phyloP scores from a whole-genome alignment of 2,113 vertebrate species.

The Tragelaphus buxtoni region DNA sequence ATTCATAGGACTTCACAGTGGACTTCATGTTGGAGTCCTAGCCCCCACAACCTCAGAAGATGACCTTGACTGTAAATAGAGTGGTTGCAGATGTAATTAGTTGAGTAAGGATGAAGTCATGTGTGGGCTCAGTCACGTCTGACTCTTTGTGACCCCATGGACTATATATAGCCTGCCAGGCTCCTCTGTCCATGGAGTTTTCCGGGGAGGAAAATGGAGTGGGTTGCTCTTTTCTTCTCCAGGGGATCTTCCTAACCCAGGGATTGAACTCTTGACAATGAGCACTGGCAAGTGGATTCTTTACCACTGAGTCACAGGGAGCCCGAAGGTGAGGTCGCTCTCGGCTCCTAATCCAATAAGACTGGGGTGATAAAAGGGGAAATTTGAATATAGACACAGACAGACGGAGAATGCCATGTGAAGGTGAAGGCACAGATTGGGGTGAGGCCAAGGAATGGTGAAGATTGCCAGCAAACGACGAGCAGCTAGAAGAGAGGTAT shows the following conservation, averaged over 20 bases:
- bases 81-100: background rate
- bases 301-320: background rate
- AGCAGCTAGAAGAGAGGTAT: background rate
- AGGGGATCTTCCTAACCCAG: background rate
- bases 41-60: background rate
- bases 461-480: background rate
- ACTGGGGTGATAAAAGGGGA: background rate
- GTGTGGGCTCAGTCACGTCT: background rate
- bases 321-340: background rate
- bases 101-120: background rate
- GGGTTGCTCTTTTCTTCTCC: background rate
- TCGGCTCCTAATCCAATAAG: background rate
- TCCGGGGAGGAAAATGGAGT: background rate
- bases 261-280: background rate
- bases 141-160: background rate
- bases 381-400: background rate
- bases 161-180: background rate
- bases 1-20: background rate
- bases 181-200: background rate
- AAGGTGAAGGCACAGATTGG: background rate
- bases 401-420: fast-evolving
- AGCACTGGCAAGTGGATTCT: background rate
- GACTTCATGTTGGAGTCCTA: background rate
- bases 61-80: background rate
- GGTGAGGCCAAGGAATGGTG: background rate